phyloP scores from a whole-genome alignment of 2,797 vertebrate species.

The Pelodytes ibericus region DNA sequence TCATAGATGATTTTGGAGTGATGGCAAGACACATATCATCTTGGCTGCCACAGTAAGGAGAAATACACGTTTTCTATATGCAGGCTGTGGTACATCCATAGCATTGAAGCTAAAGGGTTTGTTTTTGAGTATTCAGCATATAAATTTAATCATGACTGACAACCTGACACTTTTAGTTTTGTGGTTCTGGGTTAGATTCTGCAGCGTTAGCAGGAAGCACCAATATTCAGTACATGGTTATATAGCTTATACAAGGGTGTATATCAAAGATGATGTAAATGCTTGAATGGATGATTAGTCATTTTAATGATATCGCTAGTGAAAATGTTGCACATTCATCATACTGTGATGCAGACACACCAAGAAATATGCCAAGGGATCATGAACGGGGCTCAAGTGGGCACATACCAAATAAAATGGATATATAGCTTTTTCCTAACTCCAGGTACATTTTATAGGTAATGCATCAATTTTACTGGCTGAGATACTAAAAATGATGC shows the following conservation, averaged over 20 bases:
- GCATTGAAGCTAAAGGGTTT: no score
- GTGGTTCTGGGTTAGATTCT: background rate
- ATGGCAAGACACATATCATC: background rate
- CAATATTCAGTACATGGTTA: background rate
- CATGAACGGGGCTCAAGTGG: constrained; percentile 29
- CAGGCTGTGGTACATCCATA: no score
- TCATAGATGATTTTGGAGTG: background rate
- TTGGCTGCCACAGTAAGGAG: no score
- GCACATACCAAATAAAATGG: constrained; percentile 46
- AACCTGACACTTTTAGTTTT: background rate
- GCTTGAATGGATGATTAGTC: constrained; percentile 30
- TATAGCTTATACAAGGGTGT: constrained; percentile 18
- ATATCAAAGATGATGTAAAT: constrained; percentile 24
- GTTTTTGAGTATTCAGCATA: background rate
- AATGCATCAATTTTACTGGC: constrained; percentile 51
- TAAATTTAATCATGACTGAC: background rate
- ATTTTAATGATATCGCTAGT: constrained; percentile 38
- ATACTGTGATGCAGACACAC: background rate
- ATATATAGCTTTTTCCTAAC: constrained; percentile 41
- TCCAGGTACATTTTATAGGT: constrained; percentile 52
- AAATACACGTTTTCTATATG: no score
- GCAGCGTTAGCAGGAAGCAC: background rate
- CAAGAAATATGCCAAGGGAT: constrained; percentile 31
- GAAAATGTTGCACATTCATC: constrained; percentile 30
- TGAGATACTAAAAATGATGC: constrained; percentile 53